These are phyloP conservation scores for Elegia similella DNA, from an alignment of 2,888 invertebrate species.

Conservation along the genomic window DNA sequence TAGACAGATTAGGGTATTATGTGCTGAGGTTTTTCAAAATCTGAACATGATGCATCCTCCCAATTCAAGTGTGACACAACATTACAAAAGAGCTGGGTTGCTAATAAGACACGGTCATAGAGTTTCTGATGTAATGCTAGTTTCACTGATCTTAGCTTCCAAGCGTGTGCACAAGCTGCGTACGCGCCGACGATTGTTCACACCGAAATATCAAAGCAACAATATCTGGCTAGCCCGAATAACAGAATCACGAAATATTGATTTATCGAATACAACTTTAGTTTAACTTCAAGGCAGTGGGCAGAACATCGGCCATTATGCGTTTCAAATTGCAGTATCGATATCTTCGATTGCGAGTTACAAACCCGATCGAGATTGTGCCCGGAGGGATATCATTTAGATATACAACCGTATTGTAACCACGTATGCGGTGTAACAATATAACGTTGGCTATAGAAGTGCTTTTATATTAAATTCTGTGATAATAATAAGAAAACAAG, in stretches of 20 bases:
- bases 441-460: not conserved
- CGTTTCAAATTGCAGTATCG: constrained; percentile 31
- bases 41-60: too few relatives aligned
- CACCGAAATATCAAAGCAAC: not conserved
- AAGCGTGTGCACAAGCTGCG: not conserved
- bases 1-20: too few relatives aligned
- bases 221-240: not conserved
- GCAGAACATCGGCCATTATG: constrained; percentile 28
- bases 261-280: not conserved
- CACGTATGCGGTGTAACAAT: constrained; percentile 10
- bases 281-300: constrained; percentile 4
- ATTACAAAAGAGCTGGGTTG: too few relatives aligned
- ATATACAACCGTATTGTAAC: not conserved
- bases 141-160: too few relatives aligned
- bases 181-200: not conserved
- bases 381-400: constrained; percentile 7
- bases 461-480: too few relatives aligned
- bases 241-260: not conserved
- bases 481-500: too few relatives aligned
- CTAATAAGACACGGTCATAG: too few relatives aligned
- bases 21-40: too few relatives aligned
- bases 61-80: too few relatives aligned
- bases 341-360: constrained; percentile 32
- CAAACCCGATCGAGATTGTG: constrained; percentile 22
- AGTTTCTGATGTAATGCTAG: too few relatives aligned